These are phyloP conservation scores for Galagoides demidoff DNA, from an alignment of 2,797 vertebrate genomes.

Conservation along the genomic window DNA sequence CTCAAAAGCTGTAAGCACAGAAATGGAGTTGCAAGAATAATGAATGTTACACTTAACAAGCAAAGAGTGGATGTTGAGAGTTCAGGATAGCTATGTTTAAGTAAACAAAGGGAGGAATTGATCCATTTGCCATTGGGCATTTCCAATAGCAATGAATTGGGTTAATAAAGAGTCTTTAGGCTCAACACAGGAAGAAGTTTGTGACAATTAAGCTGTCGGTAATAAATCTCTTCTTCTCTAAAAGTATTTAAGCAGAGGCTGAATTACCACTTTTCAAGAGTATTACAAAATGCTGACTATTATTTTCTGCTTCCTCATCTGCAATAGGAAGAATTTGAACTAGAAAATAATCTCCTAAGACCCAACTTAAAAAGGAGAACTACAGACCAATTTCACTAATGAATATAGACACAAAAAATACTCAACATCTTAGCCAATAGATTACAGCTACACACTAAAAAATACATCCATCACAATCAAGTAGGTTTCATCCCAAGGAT, in stretches of 20 bases:
- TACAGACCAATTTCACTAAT: too few species aligned
- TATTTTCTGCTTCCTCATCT: neutral
- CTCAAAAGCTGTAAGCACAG: neutral
- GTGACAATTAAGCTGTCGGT: neutral
- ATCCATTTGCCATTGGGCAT: neutral
- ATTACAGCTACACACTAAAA: too few species aligned
- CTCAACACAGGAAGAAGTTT: neutral
- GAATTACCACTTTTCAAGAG: neutral
- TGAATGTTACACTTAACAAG: neutral
- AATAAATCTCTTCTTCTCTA: neutral
- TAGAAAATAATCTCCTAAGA: neutral
- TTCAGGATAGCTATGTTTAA: neutral
- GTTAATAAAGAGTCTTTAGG: neutral
- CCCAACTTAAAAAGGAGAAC: too few species aligned
- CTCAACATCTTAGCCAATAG: too few species aligned
- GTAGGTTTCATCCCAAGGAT: too few species aligned
- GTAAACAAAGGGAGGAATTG: neutral
- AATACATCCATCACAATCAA: too few species aligned
- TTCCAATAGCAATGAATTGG: neutral
- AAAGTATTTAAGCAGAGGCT: neutral
- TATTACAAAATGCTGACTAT: neutral
- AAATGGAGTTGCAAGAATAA: slow-evolving; percentile 2
- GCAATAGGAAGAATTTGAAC: neutral
- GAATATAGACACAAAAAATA: too few species aligned
- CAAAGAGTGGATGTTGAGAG: neutral